A percentile compares a stretch with the other conserved stretches of the same genome.
These are phyloP conservation scores for Corapipo altera DNA, from an alignment of 2,113 vertebrate genomes.

Conservation along the genomic window DNA sequence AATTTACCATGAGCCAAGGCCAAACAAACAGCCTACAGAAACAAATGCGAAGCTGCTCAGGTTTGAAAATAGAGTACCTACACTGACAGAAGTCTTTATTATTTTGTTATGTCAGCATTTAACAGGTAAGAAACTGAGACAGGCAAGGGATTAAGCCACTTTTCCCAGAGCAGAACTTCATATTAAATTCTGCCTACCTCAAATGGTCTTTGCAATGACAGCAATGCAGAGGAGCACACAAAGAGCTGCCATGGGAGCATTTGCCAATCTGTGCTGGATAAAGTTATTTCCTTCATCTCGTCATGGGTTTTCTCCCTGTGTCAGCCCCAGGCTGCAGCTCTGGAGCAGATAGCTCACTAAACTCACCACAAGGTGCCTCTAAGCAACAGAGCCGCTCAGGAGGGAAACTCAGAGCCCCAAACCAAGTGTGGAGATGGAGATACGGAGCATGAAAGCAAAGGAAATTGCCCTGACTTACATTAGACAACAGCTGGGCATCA, in stretches of 20 bases:
- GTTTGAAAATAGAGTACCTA: neutral
- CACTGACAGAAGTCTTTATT: neutral
- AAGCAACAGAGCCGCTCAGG: neutral
- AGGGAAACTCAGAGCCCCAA: neutral
- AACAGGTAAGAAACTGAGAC: neutral
- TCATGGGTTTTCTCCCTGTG: neutral
- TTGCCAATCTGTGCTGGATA: neutral
- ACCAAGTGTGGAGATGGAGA: neutral
- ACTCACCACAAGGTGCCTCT: neutral
- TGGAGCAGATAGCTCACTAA: neutral
- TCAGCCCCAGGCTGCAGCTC: neutral
- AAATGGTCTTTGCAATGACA: neutral
- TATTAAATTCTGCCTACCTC: neutral
- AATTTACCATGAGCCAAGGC: neutral
- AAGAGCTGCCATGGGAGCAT: neutral
- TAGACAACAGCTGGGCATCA: neutral
- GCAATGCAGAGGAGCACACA: neutral
- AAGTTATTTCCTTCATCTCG: neutral
- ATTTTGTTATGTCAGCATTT: neutral
- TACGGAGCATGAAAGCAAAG: neutral
- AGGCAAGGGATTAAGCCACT: neutral
- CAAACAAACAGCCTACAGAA: neutral
- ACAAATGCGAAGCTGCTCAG: neutral
- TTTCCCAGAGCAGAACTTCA: neutral
- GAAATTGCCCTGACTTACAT: neutral